Evolutionary conservation across 1,140 invertebrate species (phyloP).

Genomic region (Ceratitis capitata): DNA sequence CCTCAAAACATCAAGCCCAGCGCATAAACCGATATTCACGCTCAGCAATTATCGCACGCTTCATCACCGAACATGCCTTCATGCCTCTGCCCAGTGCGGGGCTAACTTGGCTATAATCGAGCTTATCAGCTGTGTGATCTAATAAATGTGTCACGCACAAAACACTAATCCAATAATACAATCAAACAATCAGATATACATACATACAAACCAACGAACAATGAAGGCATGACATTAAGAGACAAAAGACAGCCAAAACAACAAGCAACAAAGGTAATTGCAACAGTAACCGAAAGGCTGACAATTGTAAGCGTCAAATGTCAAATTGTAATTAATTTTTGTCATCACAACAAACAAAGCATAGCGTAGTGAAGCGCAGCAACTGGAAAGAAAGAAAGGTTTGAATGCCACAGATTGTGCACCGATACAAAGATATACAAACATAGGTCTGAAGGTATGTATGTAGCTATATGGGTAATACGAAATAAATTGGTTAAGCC

Average conservation of each 20-base stretch:
- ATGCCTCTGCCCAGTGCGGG: neutral
- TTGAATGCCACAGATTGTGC: neutral
- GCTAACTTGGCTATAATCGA: constrained; percentile 29
- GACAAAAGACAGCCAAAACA: neutral
- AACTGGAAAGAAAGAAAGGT: neutral
- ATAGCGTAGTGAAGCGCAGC: neutral
- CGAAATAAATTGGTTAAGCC: neutral
- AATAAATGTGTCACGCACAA: constrained; percentile 32
- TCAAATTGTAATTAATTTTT: constrained; percentile 37
- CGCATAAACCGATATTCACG: neutral
- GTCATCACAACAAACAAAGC: constrained; percentile 24
- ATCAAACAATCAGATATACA: neutral
- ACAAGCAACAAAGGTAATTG: constrained; percentile 12
- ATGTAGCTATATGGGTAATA: neutral
- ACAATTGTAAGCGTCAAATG: constrained; percentile 36
- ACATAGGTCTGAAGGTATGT: neutral
- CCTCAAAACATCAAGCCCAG: neutral
- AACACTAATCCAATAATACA: neutral
- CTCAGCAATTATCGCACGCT: neutral
- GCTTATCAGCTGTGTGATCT: constrained; percentile 18
- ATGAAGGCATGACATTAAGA: neutral
- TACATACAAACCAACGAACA: neutral
- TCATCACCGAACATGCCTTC: neutral
- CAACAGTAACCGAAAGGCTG: constrained; percentile 18
- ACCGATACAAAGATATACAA: neutral